Conservation (phyloP, 2,113 vertebrate species). For the Nannospalax galili region DNA sequence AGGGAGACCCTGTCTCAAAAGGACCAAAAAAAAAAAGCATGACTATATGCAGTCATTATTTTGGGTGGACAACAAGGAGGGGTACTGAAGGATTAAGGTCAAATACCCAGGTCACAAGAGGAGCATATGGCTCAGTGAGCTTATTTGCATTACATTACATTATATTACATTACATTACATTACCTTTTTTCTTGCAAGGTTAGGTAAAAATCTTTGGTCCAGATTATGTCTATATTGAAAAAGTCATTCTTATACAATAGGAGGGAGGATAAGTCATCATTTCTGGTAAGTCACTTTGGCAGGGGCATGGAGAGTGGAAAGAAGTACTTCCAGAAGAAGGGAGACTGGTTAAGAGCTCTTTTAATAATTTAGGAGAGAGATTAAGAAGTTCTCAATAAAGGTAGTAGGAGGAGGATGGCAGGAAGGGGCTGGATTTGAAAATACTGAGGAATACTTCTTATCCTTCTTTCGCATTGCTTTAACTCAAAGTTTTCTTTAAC, state of each 20-base stretch:
- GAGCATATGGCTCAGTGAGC: too few relatives aligned
- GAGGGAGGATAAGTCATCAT: neutral
- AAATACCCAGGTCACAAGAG: too few relatives aligned
- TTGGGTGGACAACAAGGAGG: too few relatives aligned
- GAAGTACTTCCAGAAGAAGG: neutral
- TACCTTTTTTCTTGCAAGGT: too few relatives aligned
- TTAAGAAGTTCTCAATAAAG: neutral
- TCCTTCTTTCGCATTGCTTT: slow-evolving; percentile 39
- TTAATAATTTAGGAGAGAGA: slow-evolving; percentile 3
- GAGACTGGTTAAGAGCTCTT: neutral
- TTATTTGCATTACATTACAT: too few relatives aligned
- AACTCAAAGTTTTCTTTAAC: slow-evolving; percentile 32
- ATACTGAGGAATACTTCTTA: neutral
- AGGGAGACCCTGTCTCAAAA: too few relatives aligned
- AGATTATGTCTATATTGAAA: too few relatives aligned
- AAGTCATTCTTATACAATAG: neutral
- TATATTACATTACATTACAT: too few relatives aligned
- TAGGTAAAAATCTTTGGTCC: too few relatives aligned
- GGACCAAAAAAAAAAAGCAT: too few relatives aligned
- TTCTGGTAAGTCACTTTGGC: neutral
- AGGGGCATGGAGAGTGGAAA: neutral
- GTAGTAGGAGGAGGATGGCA: neutral
- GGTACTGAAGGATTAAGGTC: too few relatives aligned
- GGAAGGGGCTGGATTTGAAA: neutral
- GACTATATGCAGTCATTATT: too few relatives aligned